Evolutionary conservation across 2,113 vertebrate genomes (phyloP), one percentile per base, ranked within the genome.

Genomic region (Dolichallabes microphthalmus): DNA sequence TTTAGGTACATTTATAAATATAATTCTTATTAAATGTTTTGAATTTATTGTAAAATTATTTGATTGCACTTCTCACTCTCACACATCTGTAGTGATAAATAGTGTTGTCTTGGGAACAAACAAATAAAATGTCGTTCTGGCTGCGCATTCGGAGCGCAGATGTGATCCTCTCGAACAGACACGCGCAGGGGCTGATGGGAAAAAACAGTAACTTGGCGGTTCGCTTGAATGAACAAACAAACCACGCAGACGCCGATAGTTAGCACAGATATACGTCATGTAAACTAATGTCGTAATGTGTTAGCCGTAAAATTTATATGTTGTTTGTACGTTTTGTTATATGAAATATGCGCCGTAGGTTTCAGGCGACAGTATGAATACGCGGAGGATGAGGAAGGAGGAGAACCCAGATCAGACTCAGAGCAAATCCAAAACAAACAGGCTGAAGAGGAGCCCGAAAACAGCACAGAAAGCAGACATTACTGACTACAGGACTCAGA

Each of bases 381-480:
- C 12, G 30, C 68, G 66, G 76, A 63, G 61, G 82, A 82, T 45
- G 68, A 81, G 45, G 39, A 39, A 19, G 2, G 57, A 69, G 60
- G 84, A 66, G 25, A 30, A 13, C 3, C 4, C 4, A 11, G 83
- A 25, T 52, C 57, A 53, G 14, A 32, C 77, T 0, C 89, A 81
- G 80, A 30, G n/a, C 27, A 90, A 83, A 63, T 27, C 71, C 10
- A 91, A 85, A 87, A 77, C 83, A 4, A 94, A 93, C 89, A 92
- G 91, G 0, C 89, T 95, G 85, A 93, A 90, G 50, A 90, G 92
- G 30, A 92, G 88, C 9, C 86, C 87, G 52, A 91, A 88, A 63
- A 87, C 14, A 66, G 90, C 66, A 0, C 73, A 89, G 57, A 64
- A 64, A 20, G 58, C 88, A 25, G 79, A 86, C 0, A 14, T 3